Evolutionary conservation across 37 sponge, comb jelly and placozoan genomes (phyloP), one percentile per base, ranked within the genome.

Genomic region (Beroe forskalii): DNA sequence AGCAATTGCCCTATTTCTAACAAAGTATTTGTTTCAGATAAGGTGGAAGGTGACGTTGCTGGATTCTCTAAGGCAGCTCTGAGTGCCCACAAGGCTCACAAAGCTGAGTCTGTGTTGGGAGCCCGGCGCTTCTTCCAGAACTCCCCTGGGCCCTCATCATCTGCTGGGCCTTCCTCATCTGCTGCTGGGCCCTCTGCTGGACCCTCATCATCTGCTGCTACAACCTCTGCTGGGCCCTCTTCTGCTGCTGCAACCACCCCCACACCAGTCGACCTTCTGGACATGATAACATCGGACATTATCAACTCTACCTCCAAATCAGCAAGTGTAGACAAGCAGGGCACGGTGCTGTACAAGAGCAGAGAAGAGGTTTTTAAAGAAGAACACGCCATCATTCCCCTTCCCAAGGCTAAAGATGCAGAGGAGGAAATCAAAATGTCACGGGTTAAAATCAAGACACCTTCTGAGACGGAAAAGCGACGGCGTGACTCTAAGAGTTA

Each of bases 61-160:
- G 86, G 86, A 6, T 80, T 80, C 86, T 80, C 86, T 12, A 80
- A 4, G 12, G 86, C 86, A 8, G 86, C 86, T 24, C 43, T 80
- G 8, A 8, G 30, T 0, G 86, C 86, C 30, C 86, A 80, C 86
- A 80, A 80, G 27, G 86, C 86, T 1, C 86, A 17, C 24, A 80
- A 80, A 17, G n/a, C 55, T 1, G 86, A 80, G 86, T 80, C 86
- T 1, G 86, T 80, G 1, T 48, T 80, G 1, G 86, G 86, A 42
- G 44, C 86, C 2, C 55, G 27, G 3, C 44, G 55, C 9, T 80
- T 27, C 86, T 80, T 44, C 8, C 48, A 43, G 48, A 37, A 41
- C 0, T 0, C 55, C 1, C 86, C 86, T 0, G 86, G 55, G 1
- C 30, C 86, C 3, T 41, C 55, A 23, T 28, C 25, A 6, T 48